Base-by-base conservation (phyloP, 2,797 vertebrate species). In the Spondyliosoma cantharus region DNA sequence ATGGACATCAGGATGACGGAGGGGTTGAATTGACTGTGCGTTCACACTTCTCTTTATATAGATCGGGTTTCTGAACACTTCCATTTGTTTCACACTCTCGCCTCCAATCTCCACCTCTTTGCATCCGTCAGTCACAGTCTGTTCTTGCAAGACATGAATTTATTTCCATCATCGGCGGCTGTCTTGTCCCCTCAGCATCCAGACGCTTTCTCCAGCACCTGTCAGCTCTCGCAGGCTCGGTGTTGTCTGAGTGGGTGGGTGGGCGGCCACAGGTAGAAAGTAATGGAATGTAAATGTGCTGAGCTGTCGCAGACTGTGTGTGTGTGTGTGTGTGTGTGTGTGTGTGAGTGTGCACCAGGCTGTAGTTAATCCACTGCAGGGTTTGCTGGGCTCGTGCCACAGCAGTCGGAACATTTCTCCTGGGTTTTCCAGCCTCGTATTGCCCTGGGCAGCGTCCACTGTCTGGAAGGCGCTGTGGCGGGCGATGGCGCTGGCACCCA, bases 311-410 rank as follows among this genome's bases (percentile, higher is more conserved):
- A 72, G 73, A 62, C 48, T 62, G 53, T 64, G 25, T 73, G 65
- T 59, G 58, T 65, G 57, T 71, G 52, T 62, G 66, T 57, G 4
- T 29, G 0, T 57, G 71, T 45, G 29, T 61, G 54, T 66, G 64
- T 69, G 50, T 60, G 67, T 58, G 24, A 48, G 68, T 19, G 24
- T 62, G 49, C 58, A 62, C 29, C 74, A 73, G 63, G 15, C 49
- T 83, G 78, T 75, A 74, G 72, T 86, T 90, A 90, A 91, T 91
- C 86, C 87, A 72, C 80, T 77, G 88, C 87, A 83, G 85, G 71
- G 52, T 63, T 76, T 78, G 64, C 70, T 88, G 77, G 73, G 58
- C 58, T 77, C 14, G 32, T 71, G 79, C 86, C 74, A 81, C 80
- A 78, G 62, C 82, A 86, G 75, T 64, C 19, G 45, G 67, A 82